These are phyloP conservation scores for Pristionchus fissidentatus DNA, from an alignment of 2,888 invertebrate genomes.

Conservation along the genomic window DNA sequence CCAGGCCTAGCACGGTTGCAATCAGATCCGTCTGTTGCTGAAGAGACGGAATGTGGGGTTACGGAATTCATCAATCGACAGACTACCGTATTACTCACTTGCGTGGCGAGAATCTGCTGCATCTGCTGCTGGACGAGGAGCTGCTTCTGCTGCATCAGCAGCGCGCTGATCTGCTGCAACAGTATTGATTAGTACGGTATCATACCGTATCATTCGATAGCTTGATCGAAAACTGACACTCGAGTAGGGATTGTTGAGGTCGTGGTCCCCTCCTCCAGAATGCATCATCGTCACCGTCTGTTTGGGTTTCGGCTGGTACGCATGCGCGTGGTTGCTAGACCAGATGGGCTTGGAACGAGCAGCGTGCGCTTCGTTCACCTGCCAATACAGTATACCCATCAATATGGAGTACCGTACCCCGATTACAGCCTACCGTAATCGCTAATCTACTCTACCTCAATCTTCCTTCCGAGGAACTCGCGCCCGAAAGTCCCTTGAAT, in stretches of 20 bases:
- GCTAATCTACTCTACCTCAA: no score
- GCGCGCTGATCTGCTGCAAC: background rate
- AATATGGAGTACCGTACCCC: background rate
- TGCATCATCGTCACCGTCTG: no score
- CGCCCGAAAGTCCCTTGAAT: background rate
- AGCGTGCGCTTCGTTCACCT: no score
- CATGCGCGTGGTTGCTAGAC: no score
- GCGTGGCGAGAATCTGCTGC: background rate
- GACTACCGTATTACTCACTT: background rate
- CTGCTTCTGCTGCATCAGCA: slow-evolving; percentile 26
- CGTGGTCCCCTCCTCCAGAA: no score
- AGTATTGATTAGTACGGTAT: background rate
- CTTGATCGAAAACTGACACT: background rate
- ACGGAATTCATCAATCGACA: background rate
- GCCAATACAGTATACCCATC: background rate
- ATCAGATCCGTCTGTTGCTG: slow-evolving; percentile 17
- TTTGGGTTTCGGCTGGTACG: no score
- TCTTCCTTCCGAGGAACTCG: background rate
- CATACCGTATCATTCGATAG: background rate
- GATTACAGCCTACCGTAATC: background rate
- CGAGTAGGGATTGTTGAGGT: background rate
- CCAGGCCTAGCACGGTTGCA: slow-evolving; percentile 7
- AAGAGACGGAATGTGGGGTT: background rate
- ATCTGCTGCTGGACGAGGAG: background rate
- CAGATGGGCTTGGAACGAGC: no score